Evolutionary conservation across 2,113 vertebrate species (phyloP).

Genomic region (Cynopterus brachyotis): DNA sequence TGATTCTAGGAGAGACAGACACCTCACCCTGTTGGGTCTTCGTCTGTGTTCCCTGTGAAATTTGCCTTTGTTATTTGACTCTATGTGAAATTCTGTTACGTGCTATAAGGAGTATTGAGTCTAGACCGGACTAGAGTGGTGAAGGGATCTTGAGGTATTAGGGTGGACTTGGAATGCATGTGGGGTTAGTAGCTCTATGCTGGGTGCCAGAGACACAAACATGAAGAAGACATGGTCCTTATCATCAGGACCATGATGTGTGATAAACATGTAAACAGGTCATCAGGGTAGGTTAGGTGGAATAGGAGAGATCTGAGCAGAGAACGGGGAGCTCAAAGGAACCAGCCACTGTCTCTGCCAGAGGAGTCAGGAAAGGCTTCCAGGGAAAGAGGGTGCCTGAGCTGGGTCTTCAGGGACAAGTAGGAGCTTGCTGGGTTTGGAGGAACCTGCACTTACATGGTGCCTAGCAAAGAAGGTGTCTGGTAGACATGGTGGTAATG

Average conservation of each 20-base stretch:
- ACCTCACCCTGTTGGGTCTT: neutral
- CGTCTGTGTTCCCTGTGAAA: neutral
- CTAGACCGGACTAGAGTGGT: neutral
- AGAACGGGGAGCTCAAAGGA: neutral
- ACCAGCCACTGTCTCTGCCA: neutral
- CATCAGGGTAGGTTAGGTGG: neutral
- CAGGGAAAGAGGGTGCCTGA: neutral
- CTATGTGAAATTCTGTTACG: neutral
- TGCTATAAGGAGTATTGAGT: neutral
- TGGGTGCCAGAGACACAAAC: neutral
- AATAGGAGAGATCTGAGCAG: neutral
- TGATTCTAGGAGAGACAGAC: neutral
- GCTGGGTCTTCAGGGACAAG: neutral
- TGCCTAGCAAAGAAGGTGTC: neutral
- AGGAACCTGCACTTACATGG: neutral
- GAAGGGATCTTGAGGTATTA: neutral
- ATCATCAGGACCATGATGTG: neutral
- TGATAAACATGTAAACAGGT: neutral
- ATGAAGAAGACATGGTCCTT: neutral
- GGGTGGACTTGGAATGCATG: neutral
- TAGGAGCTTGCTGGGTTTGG: neutral
- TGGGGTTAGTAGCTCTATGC: neutral
- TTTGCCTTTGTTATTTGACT: neutral
- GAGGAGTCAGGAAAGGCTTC: neutral
- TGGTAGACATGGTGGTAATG: neutral